These are phyloP conservation scores for Phyllotreta cruciferae DNA, from an alignment of 2,888 invertebrate species.

Conservation along the genomic window DNA sequence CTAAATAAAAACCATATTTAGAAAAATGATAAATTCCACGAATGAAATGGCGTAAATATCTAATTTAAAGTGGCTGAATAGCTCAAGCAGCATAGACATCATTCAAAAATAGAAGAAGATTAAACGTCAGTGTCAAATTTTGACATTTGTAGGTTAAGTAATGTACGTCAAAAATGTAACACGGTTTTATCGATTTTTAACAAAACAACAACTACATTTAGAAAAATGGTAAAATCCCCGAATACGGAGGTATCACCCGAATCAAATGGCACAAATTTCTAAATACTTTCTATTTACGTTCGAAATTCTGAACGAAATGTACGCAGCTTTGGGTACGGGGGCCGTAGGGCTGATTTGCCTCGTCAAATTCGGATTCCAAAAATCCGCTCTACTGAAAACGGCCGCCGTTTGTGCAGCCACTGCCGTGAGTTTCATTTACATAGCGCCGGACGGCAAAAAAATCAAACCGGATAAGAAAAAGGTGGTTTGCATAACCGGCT, in stretches of 20 bases:
- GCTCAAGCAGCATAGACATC: too few relatives aligned
- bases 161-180: not conserved
- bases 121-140: too few relatives aligned
- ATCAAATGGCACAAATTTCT: conserved; percentile 41
- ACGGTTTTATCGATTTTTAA: conserved; percentile 8
- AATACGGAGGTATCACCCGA: too few relatives aligned
- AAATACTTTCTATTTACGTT: conserved; percentile 45
- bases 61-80: too few relatives aligned
- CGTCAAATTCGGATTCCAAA: conserved; percentile 51
- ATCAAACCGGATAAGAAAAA: conserved; percentile 48
- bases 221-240: conserved; percentile 8
- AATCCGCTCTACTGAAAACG: conserved; percentile 50
- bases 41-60: not conserved
- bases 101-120: too few relatives aligned
- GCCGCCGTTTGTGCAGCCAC: conserved; percentile 50
- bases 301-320: conserved; percentile 56
- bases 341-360: conserved; percentile 53
- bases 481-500: conserved; percentile 79
- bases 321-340: conserved; percentile 55
- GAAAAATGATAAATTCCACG: conserved; percentile 1
- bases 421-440: conserved; percentile 50
- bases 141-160: too few relatives aligned
- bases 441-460: conserved; percentile 44
- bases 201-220: not conserved
- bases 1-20: not conserved